Evolutionary conservation across 2,113 vertebrate species (phyloP), one percentile per base, ranked within the genome.

Genomic region (Sapajus apella): DNA sequence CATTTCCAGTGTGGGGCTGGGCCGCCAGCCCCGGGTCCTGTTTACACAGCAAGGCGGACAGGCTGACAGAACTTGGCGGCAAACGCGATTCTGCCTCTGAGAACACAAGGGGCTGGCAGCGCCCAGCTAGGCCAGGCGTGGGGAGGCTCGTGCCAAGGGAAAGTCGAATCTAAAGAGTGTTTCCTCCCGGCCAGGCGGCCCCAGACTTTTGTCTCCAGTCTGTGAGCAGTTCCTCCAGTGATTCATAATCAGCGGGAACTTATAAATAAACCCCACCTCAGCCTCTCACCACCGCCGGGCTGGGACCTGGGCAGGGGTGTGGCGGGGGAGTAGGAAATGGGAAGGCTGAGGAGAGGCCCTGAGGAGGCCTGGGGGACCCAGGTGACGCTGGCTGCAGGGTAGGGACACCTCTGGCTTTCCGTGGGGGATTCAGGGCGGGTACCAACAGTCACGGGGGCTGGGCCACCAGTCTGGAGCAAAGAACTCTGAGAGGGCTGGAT

Each of bases 151-250:
- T 98, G 99, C 98, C 98, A 98, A 97, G 97, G 98, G 97, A 98
- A 98, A 98, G 98, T 98, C 96, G 89, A 97, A 98, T 98, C 98
- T 96, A 97, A 98, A 96, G 98, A 98, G 97, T 93, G 77, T 98
- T 99, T 99, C 99, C 98, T 99, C 98, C 98, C 90, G 91, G 98
- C 98, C 98, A 88, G 98, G 98, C 97, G 73, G 97, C 98, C 97
- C 97, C 98, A 99, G 99, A 98, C 98, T 98, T 98, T 98, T 98
- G 98, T 99, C 98, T 99, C 98, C 98, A 98, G 98, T 97, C 98
- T 97, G 97, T 75, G 56, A 98, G 98, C 98, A 94, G 98, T 98
- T 98, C 98, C 98, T 98, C 98, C 96, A 98, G 52, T 98, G 98
- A 99, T 98, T 99, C 98, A 98, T 98, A 96, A 98, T 82, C 98